These are phyloP conservation scores for Trilocha varians DNA, from an alignment of 2,888 invertebrate species.

Conservation along the genomic window DNA sequence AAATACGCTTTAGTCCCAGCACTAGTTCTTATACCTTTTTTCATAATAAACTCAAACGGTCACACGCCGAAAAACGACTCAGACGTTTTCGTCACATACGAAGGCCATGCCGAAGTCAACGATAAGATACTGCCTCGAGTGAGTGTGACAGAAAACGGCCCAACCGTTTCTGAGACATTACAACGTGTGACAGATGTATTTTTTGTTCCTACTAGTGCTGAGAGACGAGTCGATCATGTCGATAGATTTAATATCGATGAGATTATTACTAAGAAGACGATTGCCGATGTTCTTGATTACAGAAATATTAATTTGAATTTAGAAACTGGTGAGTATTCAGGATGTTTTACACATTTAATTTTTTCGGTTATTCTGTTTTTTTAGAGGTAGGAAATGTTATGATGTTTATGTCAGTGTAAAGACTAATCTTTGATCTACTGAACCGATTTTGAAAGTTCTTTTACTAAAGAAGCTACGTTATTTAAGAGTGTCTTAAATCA, in stretches of 20 bases:
- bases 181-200: slow-evolving; percentile 23
- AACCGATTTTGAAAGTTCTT: too few relatives aligned
- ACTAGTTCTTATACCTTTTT: slow-evolving; percentile 14
- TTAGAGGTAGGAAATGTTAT: too few relatives aligned
- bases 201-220: slow-evolving; percentile 39
- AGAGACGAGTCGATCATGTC: slow-evolving; percentile 18
- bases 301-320: slow-evolving; percentile 15
- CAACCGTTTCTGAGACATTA: slow-evolving; percentile 1
- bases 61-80: slow-evolving; percentile 23
- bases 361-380: too few relatives aligned
- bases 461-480: too few relatives aligned
- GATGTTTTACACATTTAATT: not conserved
- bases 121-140: not conserved
- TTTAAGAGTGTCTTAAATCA: too few relatives aligned
- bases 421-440: too few relatives aligned
- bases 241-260: slow-evolving; percentile 17
- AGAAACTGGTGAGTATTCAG: slow-evolving; percentile 21
- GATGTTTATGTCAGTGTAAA: too few relatives aligned
- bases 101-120: slow-evolving; percentile 29
- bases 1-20: slow-evolving; percentile 7
- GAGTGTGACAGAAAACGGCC: not conserved
- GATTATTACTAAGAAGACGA: slow-evolving; percentile 16
- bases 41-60: slow-evolving; percentile 12
- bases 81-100: slow-evolving; percentile 30
- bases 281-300: slow-evolving; percentile 21